Evolutionary conservation across 2,113 vertebrate genomes (phyloP).

Genomic region (Nicator chloris): DNA sequence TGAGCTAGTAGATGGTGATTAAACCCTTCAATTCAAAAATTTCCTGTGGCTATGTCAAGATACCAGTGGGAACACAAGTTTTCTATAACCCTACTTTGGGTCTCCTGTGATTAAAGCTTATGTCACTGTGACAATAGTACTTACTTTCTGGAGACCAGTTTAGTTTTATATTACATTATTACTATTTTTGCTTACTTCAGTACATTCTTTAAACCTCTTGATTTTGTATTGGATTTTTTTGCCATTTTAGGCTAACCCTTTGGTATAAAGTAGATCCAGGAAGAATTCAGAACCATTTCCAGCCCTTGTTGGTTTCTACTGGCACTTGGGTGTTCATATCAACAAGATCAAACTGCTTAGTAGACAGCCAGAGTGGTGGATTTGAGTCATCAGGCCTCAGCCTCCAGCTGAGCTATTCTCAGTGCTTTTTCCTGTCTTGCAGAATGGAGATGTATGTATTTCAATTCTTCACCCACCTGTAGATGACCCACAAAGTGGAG

Average conservation of each 20-base stretch:
- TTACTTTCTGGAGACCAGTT: neutral
- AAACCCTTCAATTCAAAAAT: neutral
- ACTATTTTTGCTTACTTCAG: neutral
- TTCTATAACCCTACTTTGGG: neutral
- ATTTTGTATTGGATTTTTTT: neutral
- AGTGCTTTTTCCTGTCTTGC: slow-evolving; percentile 50
- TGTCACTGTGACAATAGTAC: neutral
- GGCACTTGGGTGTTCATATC: rapidly evolving
- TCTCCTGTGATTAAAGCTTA: neutral
- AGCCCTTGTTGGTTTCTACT: neutral
- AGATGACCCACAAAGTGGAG: slow-evolving; percentile 97
- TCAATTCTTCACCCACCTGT: slow-evolving; percentile 98
- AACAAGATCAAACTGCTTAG: neutral
- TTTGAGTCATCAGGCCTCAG: neutral
- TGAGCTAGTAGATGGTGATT: neutral
- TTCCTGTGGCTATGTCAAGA: neutral
- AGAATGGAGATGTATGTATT: slow-evolving; percentile 99
- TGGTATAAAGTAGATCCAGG: neutral
- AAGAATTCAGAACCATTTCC: neutral
- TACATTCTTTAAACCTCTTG: neutral
- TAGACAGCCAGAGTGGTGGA: neutral
- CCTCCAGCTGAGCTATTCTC: neutral
- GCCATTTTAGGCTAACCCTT: neutral
- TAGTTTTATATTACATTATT: neutral
- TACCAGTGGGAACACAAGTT: neutral